phyloP scores from a whole-genome alignment of 2,888 invertebrate genomes.

The Siphlonurus alternatus region DNA sequence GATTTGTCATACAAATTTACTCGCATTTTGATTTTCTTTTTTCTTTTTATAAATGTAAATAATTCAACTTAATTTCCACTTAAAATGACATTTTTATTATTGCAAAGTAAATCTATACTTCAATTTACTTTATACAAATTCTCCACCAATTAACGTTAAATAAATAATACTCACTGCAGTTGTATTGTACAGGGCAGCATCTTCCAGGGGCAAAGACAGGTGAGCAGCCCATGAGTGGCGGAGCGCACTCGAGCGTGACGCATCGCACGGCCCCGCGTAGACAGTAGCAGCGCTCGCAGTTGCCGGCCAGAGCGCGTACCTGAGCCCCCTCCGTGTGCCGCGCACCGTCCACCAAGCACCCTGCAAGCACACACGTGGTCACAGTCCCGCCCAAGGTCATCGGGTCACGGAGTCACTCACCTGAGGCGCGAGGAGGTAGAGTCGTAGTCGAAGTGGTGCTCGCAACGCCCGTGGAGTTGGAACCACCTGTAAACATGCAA shows the following conservation, averaged over 20 bases:
- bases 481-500: too few species aligned
- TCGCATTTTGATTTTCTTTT: too few species aligned
- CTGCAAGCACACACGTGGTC: slow-evolving; percentile 24
- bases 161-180: slow-evolving; percentile 33
- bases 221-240: slow-evolving; percentile 49
- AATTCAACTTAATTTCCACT: too few species aligned
- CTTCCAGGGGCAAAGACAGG: slow-evolving; percentile 58
- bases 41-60: too few species aligned
- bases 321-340: slow-evolving; percentile 54
- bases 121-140: too few species aligned
- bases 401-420: not conserved
- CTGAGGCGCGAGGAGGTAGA: not conserved
- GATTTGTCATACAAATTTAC: too few species aligned
- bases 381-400: too few species aligned
- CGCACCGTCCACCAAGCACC: slow-evolving; percentile 43
- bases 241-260: slow-evolving; percentile 57
- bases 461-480: too few species aligned
- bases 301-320: slow-evolving; percentile 26
- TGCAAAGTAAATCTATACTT: too few species aligned
- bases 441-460: not conserved
- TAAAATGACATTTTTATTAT: too few species aligned
- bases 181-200: slow-evolving; percentile 72
- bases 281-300: slow-evolving; percentile 69
- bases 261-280: slow-evolving; percentile 55
- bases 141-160: too few species aligned